Percentiles rank a stretch among this genome's conserved stretches.
phyloP scores from a whole-genome alignment of 2,888 invertebrate genomes.

The Galerucella calmariensis region DNA sequence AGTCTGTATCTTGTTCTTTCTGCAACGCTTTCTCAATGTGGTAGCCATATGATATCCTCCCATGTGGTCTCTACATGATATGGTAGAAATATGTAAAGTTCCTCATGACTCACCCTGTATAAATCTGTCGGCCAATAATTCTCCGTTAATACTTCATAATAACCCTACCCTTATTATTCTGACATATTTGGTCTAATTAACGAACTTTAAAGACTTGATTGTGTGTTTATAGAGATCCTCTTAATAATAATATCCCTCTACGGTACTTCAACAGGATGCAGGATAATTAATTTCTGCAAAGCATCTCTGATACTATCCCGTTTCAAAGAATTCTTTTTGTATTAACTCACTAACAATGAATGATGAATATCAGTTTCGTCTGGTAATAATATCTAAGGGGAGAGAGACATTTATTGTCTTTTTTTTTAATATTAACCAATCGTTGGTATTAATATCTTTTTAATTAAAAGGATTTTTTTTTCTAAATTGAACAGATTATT shows the following conservation, averaged over 20 bases:
- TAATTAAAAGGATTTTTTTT: no score
- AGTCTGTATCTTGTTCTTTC: no score
- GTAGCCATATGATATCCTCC: no score
- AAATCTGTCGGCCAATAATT: neutral
- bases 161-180: conserved; percentile 45
- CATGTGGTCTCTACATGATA: no score
- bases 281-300: conserved; percentile 54
- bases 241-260: conserved; percentile 49
- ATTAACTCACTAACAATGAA: conserved; percentile 14
- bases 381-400: neutral
- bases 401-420: neutral
- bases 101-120: no score
- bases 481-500: no score
- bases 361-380: conserved; percentile 19
- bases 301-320: conserved; percentile 49
- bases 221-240: conserved; percentile 35
- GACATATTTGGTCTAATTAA: conserved; percentile 51
- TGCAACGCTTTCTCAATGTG: no score
- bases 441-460: neutral
- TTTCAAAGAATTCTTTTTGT: conserved; percentile 49
- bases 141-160: neutral
- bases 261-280: conserved; percentile 27
- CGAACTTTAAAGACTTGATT: conserved; percentile 48
- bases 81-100: no score
- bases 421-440: no score